Evolutionary conservation across 2,888 invertebrate genomes (phyloP), one percentile per base, ranked within the genome.

Genomic region (Oscheius sp.): DNA sequence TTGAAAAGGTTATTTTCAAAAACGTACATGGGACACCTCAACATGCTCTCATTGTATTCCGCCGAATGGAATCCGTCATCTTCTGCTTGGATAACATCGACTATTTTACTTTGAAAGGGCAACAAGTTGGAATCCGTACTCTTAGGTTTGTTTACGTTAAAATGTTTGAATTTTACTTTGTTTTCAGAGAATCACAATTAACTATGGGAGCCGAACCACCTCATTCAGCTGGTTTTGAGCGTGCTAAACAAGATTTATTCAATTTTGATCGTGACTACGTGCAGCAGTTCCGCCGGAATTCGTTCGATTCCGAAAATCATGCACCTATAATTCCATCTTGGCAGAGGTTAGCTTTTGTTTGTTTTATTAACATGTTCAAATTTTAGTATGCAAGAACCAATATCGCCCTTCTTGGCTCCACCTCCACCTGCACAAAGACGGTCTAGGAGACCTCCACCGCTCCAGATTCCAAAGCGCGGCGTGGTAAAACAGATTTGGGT

Each of bases 1-100:
- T 70, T 43, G 69, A 70, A 23, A 70, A 70, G 49, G 69, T 70
- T 7, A 70, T 70, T 3, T 70, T 70, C 25, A 70, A 70, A 43
- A 70, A 70, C 45, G 35, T 41, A n/a, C 58, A 70, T 16, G 69
- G 69, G 23, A 59, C 69, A 13, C 69, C 69, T 46, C 69, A 70
- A 45, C 69, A 70, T 25, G 69, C 69, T 45, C 59, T 70, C 1
- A 45, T 70, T 18, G 69, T 70, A 9, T 70, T 70, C 69, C 58
- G 69, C 12, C 53, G 69, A 12, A n/a, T 70, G 9, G 69, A 70
- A 23, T 70, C 69, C 12, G 69, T 70, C 27, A 66, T 66, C 52
- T 52, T 66, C 52, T 52, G 52, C 49, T 18, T 66, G 12, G 66
- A 66, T 16, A 66, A 66, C 35, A 21, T 16, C 18, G 66, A 66